phyloP scores from a whole-genome alignment of 2,113 vertebrate species.

The Megaleporinus macrocephalus region DNA sequence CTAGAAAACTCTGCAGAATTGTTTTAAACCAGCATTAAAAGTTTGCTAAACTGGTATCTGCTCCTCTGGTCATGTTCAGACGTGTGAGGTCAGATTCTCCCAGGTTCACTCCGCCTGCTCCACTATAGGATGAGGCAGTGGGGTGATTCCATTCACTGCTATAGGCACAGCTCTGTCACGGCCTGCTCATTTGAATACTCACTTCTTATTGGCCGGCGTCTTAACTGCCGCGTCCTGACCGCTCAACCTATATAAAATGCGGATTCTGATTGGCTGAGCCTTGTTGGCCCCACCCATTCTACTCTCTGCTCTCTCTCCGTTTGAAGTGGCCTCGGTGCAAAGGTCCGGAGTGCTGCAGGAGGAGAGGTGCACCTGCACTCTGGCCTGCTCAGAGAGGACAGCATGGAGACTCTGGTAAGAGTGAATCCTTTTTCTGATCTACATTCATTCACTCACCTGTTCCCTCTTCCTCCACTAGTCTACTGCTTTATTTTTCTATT shows the following conservation, averaged over 20 bases:
- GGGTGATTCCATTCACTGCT: conserved; percentile 26
- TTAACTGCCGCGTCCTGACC: background rate
- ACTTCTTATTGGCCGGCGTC: conserved; percentile 16
- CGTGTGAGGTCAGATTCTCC: background rate
- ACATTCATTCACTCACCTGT: background rate
- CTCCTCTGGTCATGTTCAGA: background rate
- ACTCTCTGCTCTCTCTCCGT: background rate
- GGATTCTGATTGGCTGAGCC: conserved; percentile 23
- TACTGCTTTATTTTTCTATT: background rate
- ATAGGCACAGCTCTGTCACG: background rate
- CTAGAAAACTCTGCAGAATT: no score
- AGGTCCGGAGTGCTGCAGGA: conserved; percentile 29
- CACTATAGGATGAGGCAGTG: conserved; percentile 27
- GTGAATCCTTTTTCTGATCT: background rate
- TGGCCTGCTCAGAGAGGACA: conserved; percentile 30
- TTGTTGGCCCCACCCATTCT: background rate
- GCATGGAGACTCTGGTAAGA: conserved; percentile 72
- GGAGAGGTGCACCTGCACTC: conserved; percentile 34
- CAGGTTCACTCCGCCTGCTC: background rate
- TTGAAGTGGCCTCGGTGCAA: conserved; percentile 28
- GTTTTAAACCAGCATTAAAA: no score
- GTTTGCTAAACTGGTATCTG: no score
- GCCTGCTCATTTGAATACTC: background rate
- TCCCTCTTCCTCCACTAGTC: background rate
- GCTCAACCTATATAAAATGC: background rate